Evolutionary conservation across 2,113 vertebrate species (phyloP), one percentile per base, ranked within the genome.

Genomic region (Neolamprologus kungweensis): DNA sequence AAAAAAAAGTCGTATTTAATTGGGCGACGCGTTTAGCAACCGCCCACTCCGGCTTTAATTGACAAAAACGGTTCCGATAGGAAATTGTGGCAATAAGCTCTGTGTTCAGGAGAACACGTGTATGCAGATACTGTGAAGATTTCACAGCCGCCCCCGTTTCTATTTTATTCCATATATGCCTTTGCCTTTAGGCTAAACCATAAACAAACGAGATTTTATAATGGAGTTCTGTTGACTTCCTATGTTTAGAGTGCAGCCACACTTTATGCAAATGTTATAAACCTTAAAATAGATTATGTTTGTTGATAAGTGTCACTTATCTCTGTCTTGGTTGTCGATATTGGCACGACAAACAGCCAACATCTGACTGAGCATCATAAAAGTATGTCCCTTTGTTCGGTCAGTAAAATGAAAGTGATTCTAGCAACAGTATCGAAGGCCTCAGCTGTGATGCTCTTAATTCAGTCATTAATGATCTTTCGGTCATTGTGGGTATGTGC

Each of bases 41-140:
- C 88, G 82, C 93, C 85, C 80, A 85, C 89, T n/a, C 51, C 26
- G 7, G 9, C 10, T 21, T 40, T 21, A 21, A 23, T 65, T 9
- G 50, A 55, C 21, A 51, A 58, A 82, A 86, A 47, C 68, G 1
- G 57, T 5, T 54, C 26, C 47, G 80, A 57, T 23, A 7, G 21
- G 14, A 37, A n/a, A 16, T 8, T 45, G 26, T 16, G 5, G 40
- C 7, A 21, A 13, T 40, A 68, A 40, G 8, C 4, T 2, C 17
- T 9, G 7, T 31, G 12, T 42, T 78, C 16, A 50, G 42, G n/a
- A 2, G 31, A 6, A 14, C 10, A 9, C 11, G 5, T 68, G 3
- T 40, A 21, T 21, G 14, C 33, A 23, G 37, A 86, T 19, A 5
- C 42, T 4, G 12, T 45, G 10, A 35, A 55, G 1, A 83, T 23